Percentiles rank a stretch among this genome's conserved stretches.
Evolutionary conservation across 2,113 vertebrate species (phyloP).

Genomic region (Oreocharis arfaki): DNA sequence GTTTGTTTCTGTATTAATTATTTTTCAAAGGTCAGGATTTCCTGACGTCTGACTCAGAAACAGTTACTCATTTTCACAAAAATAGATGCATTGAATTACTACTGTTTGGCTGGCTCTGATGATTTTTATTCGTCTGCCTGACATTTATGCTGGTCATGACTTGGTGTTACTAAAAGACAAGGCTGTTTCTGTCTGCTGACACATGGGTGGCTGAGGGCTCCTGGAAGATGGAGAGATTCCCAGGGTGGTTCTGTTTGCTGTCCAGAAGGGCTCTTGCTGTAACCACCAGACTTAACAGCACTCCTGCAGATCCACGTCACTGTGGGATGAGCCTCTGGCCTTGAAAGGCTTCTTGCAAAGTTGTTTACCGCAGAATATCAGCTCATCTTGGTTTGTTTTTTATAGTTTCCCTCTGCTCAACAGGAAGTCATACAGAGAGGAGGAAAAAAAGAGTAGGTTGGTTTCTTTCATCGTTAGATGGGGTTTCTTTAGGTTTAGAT

Average conservation of each 20-base stretch:
- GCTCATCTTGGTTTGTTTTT: background rate
- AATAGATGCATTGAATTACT: background rate
- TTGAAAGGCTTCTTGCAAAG: background rate
- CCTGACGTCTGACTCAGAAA: background rate
- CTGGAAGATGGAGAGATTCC: background rate
- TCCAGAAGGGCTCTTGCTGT: background rate
- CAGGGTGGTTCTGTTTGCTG: background rate
- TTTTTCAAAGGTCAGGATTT: background rate
- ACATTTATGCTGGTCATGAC: background rate
- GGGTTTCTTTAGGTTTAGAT: background rate
- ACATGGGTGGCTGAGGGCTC: background rate
- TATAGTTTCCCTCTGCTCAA: background rate
- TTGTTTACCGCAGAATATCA: background rate
- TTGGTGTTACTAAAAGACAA: background rate
- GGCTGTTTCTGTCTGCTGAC: background rate
- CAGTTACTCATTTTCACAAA: background rate
- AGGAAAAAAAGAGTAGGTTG: background rate
- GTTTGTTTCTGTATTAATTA: fast-evolving
- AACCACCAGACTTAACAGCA: background rate
- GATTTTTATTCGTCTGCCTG: background rate
- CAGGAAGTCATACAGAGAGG: background rate
- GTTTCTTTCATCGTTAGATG: no score
- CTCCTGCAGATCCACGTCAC: background rate
- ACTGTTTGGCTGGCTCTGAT: background rate
- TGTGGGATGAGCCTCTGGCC: background rate